These are phyloP conservation scores for Megathymus violae DNA, from an alignment of 1,140 invertebrate genomes.

Conservation along the genomic window DNA sequence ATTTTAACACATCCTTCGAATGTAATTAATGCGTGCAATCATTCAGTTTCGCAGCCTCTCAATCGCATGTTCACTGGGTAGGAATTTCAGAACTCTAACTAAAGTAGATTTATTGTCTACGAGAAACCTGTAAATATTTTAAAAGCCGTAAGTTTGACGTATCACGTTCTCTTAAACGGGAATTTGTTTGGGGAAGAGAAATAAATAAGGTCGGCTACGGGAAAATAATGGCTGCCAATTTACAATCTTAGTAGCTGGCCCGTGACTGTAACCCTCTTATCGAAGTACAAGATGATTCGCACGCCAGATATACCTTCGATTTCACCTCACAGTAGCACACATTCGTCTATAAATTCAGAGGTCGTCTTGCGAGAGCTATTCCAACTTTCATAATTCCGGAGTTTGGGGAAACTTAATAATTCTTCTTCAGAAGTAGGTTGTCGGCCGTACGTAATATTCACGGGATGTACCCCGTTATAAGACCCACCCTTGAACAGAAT, in stretches of 20 bases:
- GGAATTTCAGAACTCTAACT: slow-evolving; percentile 15
- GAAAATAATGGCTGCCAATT: slow-evolving; percentile 48
- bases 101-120: slow-evolving; percentile 4
- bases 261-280: slow-evolving; percentile 53
- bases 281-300: slow-evolving; percentile 54
- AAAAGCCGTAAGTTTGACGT: slow-evolving; percentile 2
- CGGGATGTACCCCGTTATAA: slow-evolving; percentile 68
- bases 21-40: slow-evolving; percentile 45
- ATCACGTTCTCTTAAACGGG: slow-evolving; percentile 5
- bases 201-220: slow-evolving; percentile 25
- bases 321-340: slow-evolving; percentile 65
- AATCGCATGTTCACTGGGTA: slow-evolving; percentile 31
- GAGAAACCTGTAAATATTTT: background rate
- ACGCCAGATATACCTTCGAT: slow-evolving; percentile 50
- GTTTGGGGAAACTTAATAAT: slow-evolving; percentile 83
- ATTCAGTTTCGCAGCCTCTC: slow-evolving; percentile 32
- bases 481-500: slow-evolving; percentile 60
- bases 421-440: slow-evolving; percentile 82
- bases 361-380: slow-evolving; percentile 81
- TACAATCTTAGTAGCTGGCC: slow-evolving; percentile 57
- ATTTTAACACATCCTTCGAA: slow-evolving; percentile 54
- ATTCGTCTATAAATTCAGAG: slow-evolving; percentile 83
- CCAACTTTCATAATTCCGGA: slow-evolving; percentile 83
- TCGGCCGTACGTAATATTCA: slow-evolving; percentile 79
- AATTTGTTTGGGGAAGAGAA: slow-evolving; percentile 10